phyloP scores from a whole-genome alignment of 2,888 invertebrate species.

The Smittia sp. region DNA sequence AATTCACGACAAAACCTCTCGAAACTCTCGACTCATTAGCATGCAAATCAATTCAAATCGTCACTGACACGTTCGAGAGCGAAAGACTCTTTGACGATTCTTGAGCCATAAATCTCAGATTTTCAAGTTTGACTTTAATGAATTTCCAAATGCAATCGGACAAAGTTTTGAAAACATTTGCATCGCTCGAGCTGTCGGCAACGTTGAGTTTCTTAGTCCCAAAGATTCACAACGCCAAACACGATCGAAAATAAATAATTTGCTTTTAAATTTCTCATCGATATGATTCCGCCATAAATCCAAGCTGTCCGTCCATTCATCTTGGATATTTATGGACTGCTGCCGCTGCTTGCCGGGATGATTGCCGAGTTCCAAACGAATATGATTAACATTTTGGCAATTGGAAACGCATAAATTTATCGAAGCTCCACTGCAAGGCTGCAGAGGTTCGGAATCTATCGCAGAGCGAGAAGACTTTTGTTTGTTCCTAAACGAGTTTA shows the following conservation, averaged over 20 bases:
- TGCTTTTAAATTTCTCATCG: background rate
- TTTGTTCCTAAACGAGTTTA: background rate
- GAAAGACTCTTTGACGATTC: background rate
- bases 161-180: no score
- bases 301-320: conserved; percentile 27
- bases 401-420: background rate
- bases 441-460: background rate
- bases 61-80: background rate
- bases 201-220: background rate
- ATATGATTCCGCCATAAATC: background rate
- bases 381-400: conserved; percentile 29
- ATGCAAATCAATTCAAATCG: background rate
- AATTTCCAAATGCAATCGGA: no score
- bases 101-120: no score
- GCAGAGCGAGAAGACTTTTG: background rate
- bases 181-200: no score
- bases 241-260: background rate
- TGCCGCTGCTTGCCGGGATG: background rate
- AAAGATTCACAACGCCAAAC: background rate
- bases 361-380: background rate
- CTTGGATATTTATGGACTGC: conserved; percentile 33
- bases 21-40: background rate
- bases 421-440: background rate
- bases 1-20: no score
- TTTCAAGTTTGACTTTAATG: no score